Evolutionary conservation across 2,113 vertebrate species (phyloP), one percentile per base, ranked within the genome.

Genomic region (Lepus europaeus): DNA sequence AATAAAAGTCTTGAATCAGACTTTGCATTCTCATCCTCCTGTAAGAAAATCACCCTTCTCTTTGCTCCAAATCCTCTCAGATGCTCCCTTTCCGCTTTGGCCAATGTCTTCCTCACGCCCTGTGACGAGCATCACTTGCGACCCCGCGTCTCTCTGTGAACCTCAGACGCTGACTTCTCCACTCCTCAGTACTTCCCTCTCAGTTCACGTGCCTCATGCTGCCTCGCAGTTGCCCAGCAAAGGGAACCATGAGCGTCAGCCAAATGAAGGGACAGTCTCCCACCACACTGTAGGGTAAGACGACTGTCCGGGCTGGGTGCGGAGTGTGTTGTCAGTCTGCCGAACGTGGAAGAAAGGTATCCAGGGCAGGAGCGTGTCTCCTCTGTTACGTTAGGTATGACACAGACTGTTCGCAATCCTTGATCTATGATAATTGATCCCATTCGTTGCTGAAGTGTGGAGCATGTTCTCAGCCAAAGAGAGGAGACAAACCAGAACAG

Each of bases 341-440:
- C 11, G 23, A 78, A 93, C 68, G 9, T 33, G 74, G 63, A 92
- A 69, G 9, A 64, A 85, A 86, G 6, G 1, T 56, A 82, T 29
- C n/a, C 49, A 68, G 56, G 77, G 31, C 33, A 93, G 90, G 84
- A 61, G 53, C 39, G 66, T 29, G 59, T 86, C 64, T 79, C 88
- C 72, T 51, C 31, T 13, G 27, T 66, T 53, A 87, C 16, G 19
- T 22, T 64, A 12, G 63, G 4, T 51, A n/a, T 9, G 31, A 9
- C 59, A 64, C 73, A 86, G n/a, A 76, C n/a, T 73, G 25, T 14
- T 25, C 49, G 74, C 1, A 70, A 22, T 70, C n/a, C 13, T 77
- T 33, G 59, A 56, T 91, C 64, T 39, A 6, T 77, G n/a, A 69
- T 61, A 64, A 91, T 73, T 90, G 77, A 90, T 91, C 79, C 39